phyloP scores from a whole-genome alignment of 2,888 invertebrate species.

The Pterostichus niger region DNA sequence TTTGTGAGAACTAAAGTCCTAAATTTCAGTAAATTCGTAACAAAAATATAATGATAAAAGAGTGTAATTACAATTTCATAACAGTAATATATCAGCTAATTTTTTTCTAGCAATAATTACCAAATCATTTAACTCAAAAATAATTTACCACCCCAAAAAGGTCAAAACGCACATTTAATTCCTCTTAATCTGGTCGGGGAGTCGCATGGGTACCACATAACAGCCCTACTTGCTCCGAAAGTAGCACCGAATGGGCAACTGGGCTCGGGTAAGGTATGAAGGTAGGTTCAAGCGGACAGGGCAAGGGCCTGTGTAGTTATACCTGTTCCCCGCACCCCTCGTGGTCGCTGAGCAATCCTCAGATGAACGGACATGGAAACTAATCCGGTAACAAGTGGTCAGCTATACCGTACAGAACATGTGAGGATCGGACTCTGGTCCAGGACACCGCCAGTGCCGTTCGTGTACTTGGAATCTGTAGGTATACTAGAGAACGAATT shows the following conservation, averaged over 20 bases:
- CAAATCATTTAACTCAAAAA: constrained; percentile 47
- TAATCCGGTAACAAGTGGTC: constrained; percentile 67
- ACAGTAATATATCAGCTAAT: constrained; percentile 14
- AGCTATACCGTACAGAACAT: constrained; percentile 62
- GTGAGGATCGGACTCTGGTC: constrained; percentile 40
- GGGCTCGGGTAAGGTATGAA: constrained; percentile 29
- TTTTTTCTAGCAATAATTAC: constrained; percentile 46
- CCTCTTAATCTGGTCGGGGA: constrained; percentile 52
- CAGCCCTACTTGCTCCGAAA: constrained; percentile 22
- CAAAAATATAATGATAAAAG: not conserved
- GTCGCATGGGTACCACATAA: constrained; percentile 53
- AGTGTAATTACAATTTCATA: constrained; percentile 28
- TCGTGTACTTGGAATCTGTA: not conserved
- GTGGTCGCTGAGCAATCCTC: constrained; percentile 28
- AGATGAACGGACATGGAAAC: constrained; percentile 64
- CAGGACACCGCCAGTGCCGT: constrained; percentile 35
- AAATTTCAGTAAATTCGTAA: not conserved
- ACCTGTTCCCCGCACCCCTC: constrained; percentile 14
- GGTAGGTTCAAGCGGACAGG: constrained; percentile 9
- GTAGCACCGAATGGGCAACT: not conserved
- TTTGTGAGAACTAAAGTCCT: not conserved
- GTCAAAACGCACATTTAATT: constrained; percentile 60
- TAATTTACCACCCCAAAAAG: constrained; percentile 48
- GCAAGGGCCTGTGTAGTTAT: constrained; percentile 37
- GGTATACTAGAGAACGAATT: no score